Percentiles rank a stretch among this genome's conserved stretches.
These are phyloP conservation scores for Zosterops japonicus DNA, from an alignment of 2,113 vertebrate genomes.

Conservation along the genomic window DNA sequence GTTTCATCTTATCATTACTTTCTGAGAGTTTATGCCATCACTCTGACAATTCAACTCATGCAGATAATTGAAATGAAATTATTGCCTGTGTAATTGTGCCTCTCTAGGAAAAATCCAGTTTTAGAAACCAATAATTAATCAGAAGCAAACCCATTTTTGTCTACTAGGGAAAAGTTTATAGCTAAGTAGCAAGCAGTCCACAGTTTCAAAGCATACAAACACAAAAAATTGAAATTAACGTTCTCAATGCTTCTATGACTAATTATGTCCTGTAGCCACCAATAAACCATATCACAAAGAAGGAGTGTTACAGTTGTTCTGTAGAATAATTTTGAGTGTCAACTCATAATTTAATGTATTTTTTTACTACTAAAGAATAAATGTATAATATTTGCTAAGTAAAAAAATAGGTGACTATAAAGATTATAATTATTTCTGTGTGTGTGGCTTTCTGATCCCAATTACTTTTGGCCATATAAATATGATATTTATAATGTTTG, in stretches of 20 bases:
- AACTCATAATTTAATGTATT: not conserved
- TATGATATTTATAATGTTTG: not conserved
- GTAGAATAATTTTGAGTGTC: not conserved
- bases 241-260: not conserved
- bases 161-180: not conserved
- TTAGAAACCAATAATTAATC: not conserved
- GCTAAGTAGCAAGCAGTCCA: not conserved
- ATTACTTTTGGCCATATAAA: not conserved
- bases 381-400: not conserved
- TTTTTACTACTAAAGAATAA: not conserved
- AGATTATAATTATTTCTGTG: not conserved
- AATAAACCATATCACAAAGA: not conserved
- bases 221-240: not conserved
- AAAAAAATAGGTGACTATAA: not conserved
- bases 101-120: not conserved
- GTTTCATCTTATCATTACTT: not conserved
- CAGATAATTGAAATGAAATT: not conserved
- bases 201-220: not conserved
- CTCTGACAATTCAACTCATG: not conserved
- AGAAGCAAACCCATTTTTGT: not conserved
- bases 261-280: not conserved
- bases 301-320: not conserved
- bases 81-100: not conserved
- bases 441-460: not conserved
- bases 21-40: not conserved